Evolutionary conservation across 2,888 invertebrate species (phyloP), one percentile per base, ranked within the genome.

Genomic region (Halictus ligatus): DNA sequence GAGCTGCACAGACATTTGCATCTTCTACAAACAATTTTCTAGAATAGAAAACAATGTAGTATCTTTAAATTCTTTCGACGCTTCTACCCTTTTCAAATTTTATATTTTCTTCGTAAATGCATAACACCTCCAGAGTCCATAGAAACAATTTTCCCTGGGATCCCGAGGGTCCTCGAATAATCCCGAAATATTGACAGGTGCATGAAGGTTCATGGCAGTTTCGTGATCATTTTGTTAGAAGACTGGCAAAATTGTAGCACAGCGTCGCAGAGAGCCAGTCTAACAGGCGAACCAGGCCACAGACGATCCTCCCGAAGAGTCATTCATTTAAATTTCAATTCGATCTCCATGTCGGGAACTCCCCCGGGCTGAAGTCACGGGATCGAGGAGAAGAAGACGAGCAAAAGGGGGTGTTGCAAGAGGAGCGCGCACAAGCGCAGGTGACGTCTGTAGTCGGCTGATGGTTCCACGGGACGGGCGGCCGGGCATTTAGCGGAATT

Each of bases 301-400:
- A 43, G 46, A 15, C 46, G 21, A 35, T 5, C 67, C 25, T 25
- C 21, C 29, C 35, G 40, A 48, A 40, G 35, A 58, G 43, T 77
- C 77, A 58, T 81, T 77, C 77, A 84, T 81, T 81, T 81, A 67
- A 84, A 84, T 81, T 77, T 81, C 77, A 84, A 81, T 81, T 81
- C 84, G 81, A 81, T 81, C 46, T 50, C 81, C 84, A 69, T 74
- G 81, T 76, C 10, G 46, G 72, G 35, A 64, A 46, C 75, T 18
- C 50, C 21, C 54, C 2, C 8, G 67, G 67, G 64, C 64, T 25
- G 29, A 25, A 54, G 64, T 15, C 15, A n/a, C 10, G 21, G 43
- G 25, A 25, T 29, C 25, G 54, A n/a, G 48, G 48, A 35, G 35
- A 80, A 75, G 83, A 43, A 72, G 43, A 40, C 18, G 69, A 8